Evolutionary conservation across 2,888 invertebrate species (phyloP), one percentile per base, ranked within the genome.

Genomic region (Caenorhabditis uteleia): DNA sequence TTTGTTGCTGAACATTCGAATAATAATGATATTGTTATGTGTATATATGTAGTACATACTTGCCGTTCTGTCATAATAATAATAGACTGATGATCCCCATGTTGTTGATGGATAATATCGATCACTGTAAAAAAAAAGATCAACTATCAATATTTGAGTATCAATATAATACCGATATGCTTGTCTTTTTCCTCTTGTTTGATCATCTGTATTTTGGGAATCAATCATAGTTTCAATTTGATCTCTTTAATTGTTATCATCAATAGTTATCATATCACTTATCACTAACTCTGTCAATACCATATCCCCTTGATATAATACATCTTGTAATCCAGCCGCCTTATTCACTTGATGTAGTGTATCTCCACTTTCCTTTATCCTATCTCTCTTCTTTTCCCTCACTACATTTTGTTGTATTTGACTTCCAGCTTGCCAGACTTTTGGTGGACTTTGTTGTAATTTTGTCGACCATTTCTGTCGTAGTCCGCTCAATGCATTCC

Each of bases 301-400:
- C 50, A 76, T 74, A 38, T 76, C 76, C 38, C 70, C 74, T 40
- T 76, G 74, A 51, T 76, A 76, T 4, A 74, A 39, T 16, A 64
- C 39, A 36, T 67, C 64, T 38, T 65, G 68, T 34, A 71, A 42
- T 16, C 68, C 71, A 27, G 70, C 67, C 16, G 57, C 57, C 23
- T 50, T 46, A 31, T 72, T 72, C 10, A 72, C 58, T 44, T 72
- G 67, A 34, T 57, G 67, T 16, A 70, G 45, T 14, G 67, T 60
- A 26, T 67, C 70, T 27, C 67, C 70, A 16, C 59, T 53, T 1
- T 38, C 23, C 29, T 53, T 47, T 29, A 69, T 45, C 29, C 64
- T 44, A 26, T 54, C 65, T 26, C 61, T 34, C 10, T 46, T 47
- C 29, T 69, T 69, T n/a, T 53, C 57, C 43, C 64, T 31, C n/a